These are phyloP conservation scores for Hyalella azteca DNA, from an alignment of 2,888 invertebrate species.

Conservation along the genomic window DNA sequence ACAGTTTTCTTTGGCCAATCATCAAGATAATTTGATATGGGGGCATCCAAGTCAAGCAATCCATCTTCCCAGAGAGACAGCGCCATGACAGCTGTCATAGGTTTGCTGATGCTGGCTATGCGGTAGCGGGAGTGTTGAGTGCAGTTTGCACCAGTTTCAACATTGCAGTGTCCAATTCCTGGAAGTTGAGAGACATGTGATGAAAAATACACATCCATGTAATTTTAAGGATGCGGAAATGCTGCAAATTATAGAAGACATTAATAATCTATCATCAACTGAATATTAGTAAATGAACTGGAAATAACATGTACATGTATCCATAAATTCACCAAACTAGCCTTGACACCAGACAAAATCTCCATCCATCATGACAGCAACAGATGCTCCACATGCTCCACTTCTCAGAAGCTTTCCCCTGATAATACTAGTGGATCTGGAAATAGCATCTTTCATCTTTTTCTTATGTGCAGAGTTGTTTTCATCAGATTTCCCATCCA, in stretches of 20 bases:
- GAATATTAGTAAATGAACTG: too few species aligned
- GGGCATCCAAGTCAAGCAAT: slow-evolving; percentile 27
- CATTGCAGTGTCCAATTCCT: not conserved
- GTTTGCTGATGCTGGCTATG: not conserved
- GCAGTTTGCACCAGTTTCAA: not conserved
- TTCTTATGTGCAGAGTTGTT: not conserved
- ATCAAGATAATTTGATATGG: slow-evolving; percentile 11
- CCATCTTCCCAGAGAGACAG: slow-evolving; percentile 15
- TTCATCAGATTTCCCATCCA: not conserved
- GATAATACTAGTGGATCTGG: not conserved
- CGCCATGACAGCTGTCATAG: not conserved
- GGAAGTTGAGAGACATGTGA: too few species aligned
- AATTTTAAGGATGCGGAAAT: too few species aligned
- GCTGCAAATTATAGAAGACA: too few species aligned
- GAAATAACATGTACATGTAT: too few species aligned
- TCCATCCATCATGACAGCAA: slow-evolving; percentile 8
- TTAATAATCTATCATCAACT: too few species aligned
- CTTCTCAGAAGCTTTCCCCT: not conserved
- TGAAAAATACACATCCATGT: too few species aligned
- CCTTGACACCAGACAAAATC: slow-evolving; percentile 2
- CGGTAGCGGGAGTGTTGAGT: not conserved
- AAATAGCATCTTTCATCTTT: not conserved
- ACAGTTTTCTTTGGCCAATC: slow-evolving; percentile 7
- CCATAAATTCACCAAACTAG: too few species aligned
- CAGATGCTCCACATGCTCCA: not conserved